phyloP scores from a whole-genome alignment of 2,888 invertebrate genomes.

The Oscheius sp. region DNA sequence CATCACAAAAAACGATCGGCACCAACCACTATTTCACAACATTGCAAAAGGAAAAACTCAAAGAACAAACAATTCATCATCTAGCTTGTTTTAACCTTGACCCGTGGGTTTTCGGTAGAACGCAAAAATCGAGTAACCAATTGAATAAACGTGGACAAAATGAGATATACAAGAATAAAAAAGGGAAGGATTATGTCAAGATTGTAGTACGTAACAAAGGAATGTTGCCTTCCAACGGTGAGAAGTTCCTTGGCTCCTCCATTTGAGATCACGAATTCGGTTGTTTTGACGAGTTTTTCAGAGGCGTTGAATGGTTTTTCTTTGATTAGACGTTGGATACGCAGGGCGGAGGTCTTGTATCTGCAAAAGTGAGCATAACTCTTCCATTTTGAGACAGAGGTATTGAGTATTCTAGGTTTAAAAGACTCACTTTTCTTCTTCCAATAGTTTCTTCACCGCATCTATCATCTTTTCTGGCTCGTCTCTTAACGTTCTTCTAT shows the following conservation, averaged over 20 bases:
- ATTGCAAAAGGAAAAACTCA: too few relatives aligned
- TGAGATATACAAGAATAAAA: slow-evolving; percentile 8
- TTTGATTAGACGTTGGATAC: slow-evolving; percentile 42
- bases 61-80: too few relatives aligned
- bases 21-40: too few relatives aligned
- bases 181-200: slow-evolving; percentile 40
- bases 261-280: slow-evolving; percentile 48
- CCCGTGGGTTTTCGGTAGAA: background rate
- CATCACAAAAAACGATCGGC: too few relatives aligned
- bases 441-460: slow-evolving; percentile 38
- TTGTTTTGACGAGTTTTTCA: slow-evolving; percentile 42
- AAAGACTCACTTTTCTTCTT: slow-evolving; percentile 32
- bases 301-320: slow-evolving; percentile 46
- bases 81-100: background rate
- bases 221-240: slow-evolving; percentile 20
- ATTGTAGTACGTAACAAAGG: slow-evolving; percentile 33
- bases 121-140: background rate
- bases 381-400: background rate
- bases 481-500: slow-evolving; percentile 37
- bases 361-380: slow-evolving; percentile 29
- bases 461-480: slow-evolving; percentile 34
- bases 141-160: background rate
- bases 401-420: too few relatives aligned
- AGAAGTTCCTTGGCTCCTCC: slow-evolving; percentile 44
- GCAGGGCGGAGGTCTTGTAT: slow-evolving; percentile 37